Evolutionary conservation across 1,140 invertebrate species (phyloP).

Genomic region (Gonatopus flavifemur): DNA sequence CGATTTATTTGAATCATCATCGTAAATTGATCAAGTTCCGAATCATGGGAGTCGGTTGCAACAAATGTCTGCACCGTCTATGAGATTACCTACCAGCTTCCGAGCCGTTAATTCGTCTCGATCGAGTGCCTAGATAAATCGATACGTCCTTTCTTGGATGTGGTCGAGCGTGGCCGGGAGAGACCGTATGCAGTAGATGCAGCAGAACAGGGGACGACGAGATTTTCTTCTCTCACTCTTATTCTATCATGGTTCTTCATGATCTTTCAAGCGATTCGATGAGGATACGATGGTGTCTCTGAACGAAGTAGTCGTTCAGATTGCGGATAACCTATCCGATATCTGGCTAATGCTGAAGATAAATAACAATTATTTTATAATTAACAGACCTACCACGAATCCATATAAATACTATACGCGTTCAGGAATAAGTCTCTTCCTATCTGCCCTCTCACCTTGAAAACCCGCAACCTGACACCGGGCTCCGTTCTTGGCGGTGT

Average conservation of each 20-base stretch:
- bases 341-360: conserved; percentile 35
- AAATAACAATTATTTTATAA: conserved; percentile 52
- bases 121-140: conserved; percentile 38
- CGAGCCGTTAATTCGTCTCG: conserved; percentile 37
- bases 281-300: no score
- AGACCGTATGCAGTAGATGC: no score
- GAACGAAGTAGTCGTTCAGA: conserved; percentile 12
- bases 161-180: conserved; percentile 20
- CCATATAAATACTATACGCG: conserved; percentile 39
- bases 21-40: no score
- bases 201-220: background rate
- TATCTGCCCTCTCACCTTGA: no score
- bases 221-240: background rate
- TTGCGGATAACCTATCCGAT: conserved; percentile 30
- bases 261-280: background rate
- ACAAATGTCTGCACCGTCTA: conserved; percentile 22
- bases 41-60: conserved; percentile 17
- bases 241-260: background rate
- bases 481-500: conserved; percentile 20
- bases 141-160: conserved; percentile 25
- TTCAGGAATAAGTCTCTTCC: conserved; percentile 16
- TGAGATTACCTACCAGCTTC: conserved; percentile 29
- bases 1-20: no score
- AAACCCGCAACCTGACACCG: conserved; percentile 38
- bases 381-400: conserved; percentile 30